Base-by-base conservation (phyloP, 1,140 invertebrate species). In the Calosoma granatense region DNA sequence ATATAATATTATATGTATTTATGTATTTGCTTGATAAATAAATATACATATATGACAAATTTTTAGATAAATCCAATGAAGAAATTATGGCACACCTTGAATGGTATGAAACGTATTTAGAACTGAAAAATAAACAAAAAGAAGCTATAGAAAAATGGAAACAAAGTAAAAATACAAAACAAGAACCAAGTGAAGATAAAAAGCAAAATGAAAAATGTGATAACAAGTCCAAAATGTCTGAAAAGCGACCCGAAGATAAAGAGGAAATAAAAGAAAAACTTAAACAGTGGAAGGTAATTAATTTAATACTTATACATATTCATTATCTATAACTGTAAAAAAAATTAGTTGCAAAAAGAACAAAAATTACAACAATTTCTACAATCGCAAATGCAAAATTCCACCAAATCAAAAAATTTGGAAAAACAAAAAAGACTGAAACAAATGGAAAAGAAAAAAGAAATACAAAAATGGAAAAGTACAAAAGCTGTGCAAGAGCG, bases 111-210 rank as follows among this genome's bases (percentile, higher is more conserved):
- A 67, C 73, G 60, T 77, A 73, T 60, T 22, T 70, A 9, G 55
- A 63, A 43, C 64, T 77, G 15, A 71, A 73, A 64, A 59, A 59
- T 20, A 65, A 69, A 30, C 75, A 77, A 58, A 67, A 74, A 63
- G 60, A 62, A 52, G 75, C 74, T 26, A 64, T 78, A 17, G 63
- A 74, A 30, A 70, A 71, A 60, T 78, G 77, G 75, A 70, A 59
- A 26, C 20, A 47, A 43, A 59, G 58, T 54, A 17, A 23, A 54
- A 60, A 20, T 26, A 43, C n/a, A 30, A 54, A 26, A 20, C n/a
- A 19, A 26, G 53, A 22, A 41, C n/a, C 20, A 56, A 22, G 23
- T 9, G 9, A 4, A 53, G 11, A 17, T 20, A 12, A 22, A 55
- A 54, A 54, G 57, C n/a, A 23, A 20, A 56, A 20, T 19, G 36